A percentile compares a stretch with the other conserved stretches of the same genome.
Conservation (phyloP, 2,888 invertebrate genomes). For the Ichneumon xanthorius region DNA sequence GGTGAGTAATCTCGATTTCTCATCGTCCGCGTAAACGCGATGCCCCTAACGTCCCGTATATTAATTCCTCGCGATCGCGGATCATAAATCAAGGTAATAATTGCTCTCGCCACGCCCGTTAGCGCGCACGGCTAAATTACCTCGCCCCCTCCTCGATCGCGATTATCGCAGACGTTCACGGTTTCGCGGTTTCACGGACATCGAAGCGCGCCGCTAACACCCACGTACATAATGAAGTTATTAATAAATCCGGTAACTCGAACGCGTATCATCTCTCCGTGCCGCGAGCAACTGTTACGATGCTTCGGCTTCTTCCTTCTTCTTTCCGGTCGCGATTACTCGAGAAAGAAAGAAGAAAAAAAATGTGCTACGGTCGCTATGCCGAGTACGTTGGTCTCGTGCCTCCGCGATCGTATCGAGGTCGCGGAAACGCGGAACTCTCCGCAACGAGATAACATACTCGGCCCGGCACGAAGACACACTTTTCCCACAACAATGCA, state of each 20-base stretch:
- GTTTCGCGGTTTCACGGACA: constrained; percentile 51
- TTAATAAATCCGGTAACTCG: constrained; percentile 56
- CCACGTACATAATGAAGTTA: constrained; percentile 52
- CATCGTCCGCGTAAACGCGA: neutral
- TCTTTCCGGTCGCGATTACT: constrained; percentile 44
- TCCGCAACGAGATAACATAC: constrained; percentile 40
- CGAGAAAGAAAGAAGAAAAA: constrained; percentile 37
- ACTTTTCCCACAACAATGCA: constrained; percentile 82
- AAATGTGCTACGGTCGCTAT: constrained; percentile 23
- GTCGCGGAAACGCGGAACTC: constrained; percentile 84
- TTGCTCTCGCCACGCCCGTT: constrained; percentile 42
- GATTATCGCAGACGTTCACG: constrained; percentile 50
- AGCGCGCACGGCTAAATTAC: constrained; percentile 26
- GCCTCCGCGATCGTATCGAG: constrained; percentile 76
- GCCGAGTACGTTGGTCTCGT: constrained; percentile 47
- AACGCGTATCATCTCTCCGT: constrained; percentile 34
- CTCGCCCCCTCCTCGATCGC: constrained; percentile 23
- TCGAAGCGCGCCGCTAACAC: constrained; percentile 37
- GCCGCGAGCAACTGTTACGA: constrained; percentile 1
- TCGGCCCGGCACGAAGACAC: constrained; percentile 80
- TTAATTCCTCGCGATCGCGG: constrained; percentile 13
- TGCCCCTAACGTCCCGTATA: neutral
- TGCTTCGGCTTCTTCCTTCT: constrained; percentile 19
- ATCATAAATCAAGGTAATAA: constrained; percentile 35
- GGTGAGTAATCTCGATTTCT: constrained; percentile 85